These are phyloP conservation scores for Coregonus sp. DNA, from an alignment of 2,797 vertebrate species.

Conservation along the genomic window DNA sequence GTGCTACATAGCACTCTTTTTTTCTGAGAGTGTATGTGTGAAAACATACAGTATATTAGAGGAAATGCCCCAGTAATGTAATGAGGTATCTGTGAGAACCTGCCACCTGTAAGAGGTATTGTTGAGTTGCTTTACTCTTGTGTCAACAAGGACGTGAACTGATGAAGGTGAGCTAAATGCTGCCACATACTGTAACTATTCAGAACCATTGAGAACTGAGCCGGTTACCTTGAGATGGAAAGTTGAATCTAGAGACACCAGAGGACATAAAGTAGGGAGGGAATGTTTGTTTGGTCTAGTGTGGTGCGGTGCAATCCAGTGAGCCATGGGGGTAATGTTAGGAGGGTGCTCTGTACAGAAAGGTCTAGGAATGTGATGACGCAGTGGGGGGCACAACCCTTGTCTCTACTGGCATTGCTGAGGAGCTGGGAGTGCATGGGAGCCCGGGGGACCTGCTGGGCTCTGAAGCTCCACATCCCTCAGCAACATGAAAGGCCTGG, in stretches of 20 bases:
- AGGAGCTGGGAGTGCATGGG: slow-evolving; percentile 45
- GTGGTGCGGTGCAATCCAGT: slow-evolving; percentile 38
- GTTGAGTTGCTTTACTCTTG: neutral
- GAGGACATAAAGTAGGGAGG: slow-evolving; percentile 22
- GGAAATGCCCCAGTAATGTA: neutral
- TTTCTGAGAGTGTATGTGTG: slow-evolving; percentile 30
- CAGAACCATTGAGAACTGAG: neutral
- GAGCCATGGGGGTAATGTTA: slow-evolving; percentile 29
- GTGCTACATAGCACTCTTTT: neutral
- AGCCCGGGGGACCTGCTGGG: slow-evolving; percentile 17
- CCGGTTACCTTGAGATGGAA: slow-evolving; percentile 23
- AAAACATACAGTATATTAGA: slow-evolving; percentile 13
- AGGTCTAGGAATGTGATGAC: slow-evolving; percentile 53
- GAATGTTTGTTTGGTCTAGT: slow-evolving; percentile 54
- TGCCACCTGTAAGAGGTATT: slow-evolving; percentile 24
- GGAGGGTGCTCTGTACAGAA: slow-evolving; percentile 52
- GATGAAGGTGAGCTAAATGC: neutral
- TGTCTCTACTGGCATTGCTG: slow-evolving; percentile 65
- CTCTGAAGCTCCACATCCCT: slow-evolving; percentile 58
- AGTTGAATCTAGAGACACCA: slow-evolving; percentile 31
- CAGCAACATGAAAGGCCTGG: slow-evolving; percentile 70
- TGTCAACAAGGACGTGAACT: slow-evolving; percentile 3
- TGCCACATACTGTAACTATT: neutral
- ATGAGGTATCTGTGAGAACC: neutral
- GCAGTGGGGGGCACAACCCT: slow-evolving; percentile 60